phyloP scores from a whole-genome alignment of 92 coral and sea anemone genomes.

The Nematostella vectensis region DNA sequence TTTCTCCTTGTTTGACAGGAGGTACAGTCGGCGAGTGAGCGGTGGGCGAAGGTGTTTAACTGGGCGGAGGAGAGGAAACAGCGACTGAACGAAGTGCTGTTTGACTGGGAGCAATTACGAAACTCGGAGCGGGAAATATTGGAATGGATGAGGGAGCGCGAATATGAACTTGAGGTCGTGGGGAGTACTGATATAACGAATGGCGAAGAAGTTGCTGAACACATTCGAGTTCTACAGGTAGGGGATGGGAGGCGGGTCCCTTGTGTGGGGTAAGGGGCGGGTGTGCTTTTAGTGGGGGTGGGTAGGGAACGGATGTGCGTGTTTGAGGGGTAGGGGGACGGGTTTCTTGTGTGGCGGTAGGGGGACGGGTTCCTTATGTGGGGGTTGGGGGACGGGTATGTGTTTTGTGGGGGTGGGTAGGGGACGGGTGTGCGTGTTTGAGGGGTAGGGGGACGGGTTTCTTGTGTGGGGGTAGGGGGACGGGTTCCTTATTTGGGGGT shows the following conservation, averaged over 20 bases:
- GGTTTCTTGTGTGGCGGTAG: too few relatives aligned
- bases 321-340: too few relatives aligned
- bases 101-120: conserved; percentile 57
- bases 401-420: too few relatives aligned
- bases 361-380: too few relatives aligned
- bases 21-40: conserved; percentile 49
- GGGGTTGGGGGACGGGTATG: too few relatives aligned
- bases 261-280: background rate
- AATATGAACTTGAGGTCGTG: conserved; percentile 31
- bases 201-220: conserved; percentile 39
- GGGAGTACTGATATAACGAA: conserved; percentile 56
- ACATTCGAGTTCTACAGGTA: conserved; percentile 46
- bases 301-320: too few relatives aligned
- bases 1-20: conserved; percentile 7
- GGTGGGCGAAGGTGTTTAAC: conserved; percentile 74
- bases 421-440: too few relatives aligned
- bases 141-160: conserved; percentile 57
- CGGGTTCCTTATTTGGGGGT: too few relatives aligned
- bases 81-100: conserved; percentile 36
- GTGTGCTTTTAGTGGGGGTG: too few relatives aligned
- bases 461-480: too few relatives aligned
- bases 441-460: too few relatives aligned
- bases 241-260: too few relatives aligned
- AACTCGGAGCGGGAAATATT: conserved; percentile 29
- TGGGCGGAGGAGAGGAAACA: conserved; percentile 75